A percentile compares a stretch with the other conserved stretches of the same genome.
phyloP scores from a whole-genome alignment of 1,140 invertebrate genomes.

The Micrasema longulum region DNA sequence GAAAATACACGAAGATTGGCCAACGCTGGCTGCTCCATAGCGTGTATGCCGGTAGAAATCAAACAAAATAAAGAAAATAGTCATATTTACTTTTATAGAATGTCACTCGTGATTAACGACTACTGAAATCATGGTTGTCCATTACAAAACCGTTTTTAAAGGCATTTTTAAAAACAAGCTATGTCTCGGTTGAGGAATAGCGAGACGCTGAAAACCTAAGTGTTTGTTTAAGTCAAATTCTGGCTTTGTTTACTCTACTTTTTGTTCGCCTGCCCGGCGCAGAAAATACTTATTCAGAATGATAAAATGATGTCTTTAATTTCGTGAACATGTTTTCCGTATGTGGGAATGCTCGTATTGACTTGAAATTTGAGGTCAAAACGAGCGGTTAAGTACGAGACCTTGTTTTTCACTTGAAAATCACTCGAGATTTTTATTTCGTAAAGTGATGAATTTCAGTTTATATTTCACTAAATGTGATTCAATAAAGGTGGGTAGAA shows the following conservation, averaged over 20 bases:
- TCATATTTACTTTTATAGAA: constrained; percentile 8
- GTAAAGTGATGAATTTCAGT: no score
- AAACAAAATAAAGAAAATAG: constrained; percentile 17
- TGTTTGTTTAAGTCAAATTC: constrained; percentile 4
- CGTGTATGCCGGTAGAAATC: constrained; percentile 12
- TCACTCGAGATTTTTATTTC: constrained; percentile 20
- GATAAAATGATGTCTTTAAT: constrained; percentile 29
- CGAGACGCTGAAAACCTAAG: neutral
- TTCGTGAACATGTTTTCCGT: constrained; percentile 23
- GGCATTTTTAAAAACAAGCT: no score
- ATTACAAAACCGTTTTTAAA: no score
- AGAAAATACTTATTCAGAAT: constrained; percentile 24
- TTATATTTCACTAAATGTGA: no score
- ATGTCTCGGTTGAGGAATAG: no score
- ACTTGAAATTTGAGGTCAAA: constrained; percentile 37
- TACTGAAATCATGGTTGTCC: constrained; percentile 13
- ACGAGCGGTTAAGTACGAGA: neutral
- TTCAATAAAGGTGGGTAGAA: no score
- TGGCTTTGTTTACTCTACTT: constrained; percentile 14
- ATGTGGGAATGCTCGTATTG: constrained; percentile 22
- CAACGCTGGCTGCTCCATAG: no score
- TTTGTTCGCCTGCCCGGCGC: neutral
- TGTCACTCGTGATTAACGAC: constrained; percentile 17
- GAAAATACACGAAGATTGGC: no score
- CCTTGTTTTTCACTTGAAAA: constrained; percentile 25